phyloP scores from a whole-genome alignment of 2,888 invertebrate genomes.

The Hirtodrosophila histrioides region DNA sequence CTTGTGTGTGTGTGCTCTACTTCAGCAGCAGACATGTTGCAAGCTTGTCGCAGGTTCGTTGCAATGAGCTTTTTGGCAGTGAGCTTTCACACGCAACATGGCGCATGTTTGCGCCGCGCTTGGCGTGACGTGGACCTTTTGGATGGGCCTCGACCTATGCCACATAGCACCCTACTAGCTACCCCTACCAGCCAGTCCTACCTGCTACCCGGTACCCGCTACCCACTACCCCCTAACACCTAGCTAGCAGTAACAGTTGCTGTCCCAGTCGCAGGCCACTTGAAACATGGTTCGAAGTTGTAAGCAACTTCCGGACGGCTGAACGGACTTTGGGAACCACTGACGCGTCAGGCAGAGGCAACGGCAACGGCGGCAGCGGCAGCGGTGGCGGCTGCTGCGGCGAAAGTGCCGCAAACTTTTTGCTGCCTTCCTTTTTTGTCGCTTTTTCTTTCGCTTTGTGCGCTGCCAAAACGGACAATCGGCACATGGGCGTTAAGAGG shows the following conservation, averaged over 20 bases:
- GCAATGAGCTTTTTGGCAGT: constrained; percentile 38
- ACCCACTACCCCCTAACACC: no score
- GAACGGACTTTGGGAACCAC: constrained; percentile 38
- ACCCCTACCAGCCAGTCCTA: no score
- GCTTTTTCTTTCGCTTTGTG: constrained; percentile 18
- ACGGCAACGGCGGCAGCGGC: background rate
- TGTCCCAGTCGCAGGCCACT: constrained; percentile 20
- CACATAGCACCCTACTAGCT: no score
- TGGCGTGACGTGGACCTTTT: constrained; percentile 13
- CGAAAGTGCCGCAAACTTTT: constrained; percentile 55
- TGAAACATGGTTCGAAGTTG: constrained; percentile 51
- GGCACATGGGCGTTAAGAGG: constrained; percentile 1
- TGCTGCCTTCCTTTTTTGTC: constrained; percentile 18
- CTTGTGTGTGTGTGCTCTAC: background rate
- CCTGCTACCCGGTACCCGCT: no score
- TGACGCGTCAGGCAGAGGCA: constrained; percentile 17
- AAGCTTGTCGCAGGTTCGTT: constrained; percentile 37
- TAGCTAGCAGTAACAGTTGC: constrained; percentile 13
- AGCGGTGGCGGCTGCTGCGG: constrained; percentile 1
- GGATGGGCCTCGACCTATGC: constrained; percentile 24
- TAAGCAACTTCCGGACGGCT: constrained; percentile 53
- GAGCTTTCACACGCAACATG: constrained; percentile 38
- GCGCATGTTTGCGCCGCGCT: constrained; percentile 20
- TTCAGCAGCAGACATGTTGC: constrained; percentile 33
- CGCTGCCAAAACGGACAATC: constrained; percentile 29